Percentiles rank a stretch among this genome's conserved stretches.
These are phyloP conservation scores for Odontomachus brunneus DNA, from an alignment of 1,140 invertebrate species.

Conservation along the genomic window DNA sequence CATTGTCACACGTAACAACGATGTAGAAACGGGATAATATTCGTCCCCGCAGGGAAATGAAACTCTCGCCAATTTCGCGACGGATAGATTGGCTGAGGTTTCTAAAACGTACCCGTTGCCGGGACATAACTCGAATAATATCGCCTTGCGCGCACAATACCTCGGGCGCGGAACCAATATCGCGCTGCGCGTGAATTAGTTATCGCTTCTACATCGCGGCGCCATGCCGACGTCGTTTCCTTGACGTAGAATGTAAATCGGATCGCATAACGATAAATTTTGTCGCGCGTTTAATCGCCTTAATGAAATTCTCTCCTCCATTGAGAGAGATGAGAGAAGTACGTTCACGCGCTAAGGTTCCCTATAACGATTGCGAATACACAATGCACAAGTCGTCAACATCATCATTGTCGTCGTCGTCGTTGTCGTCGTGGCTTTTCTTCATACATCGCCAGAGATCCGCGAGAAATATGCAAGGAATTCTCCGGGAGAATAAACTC, in stretches of 20 bases:
- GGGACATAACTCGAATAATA: slow-evolving; percentile 32
- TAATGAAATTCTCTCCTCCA: slow-evolving; percentile 19
- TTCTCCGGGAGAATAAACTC: not conserved
- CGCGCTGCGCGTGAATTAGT: not conserved
- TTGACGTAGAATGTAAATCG: slow-evolving; percentile 3
- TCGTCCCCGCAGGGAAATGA: not conserved
- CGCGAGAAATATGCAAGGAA: not conserved
- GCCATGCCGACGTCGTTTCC: not conserved
- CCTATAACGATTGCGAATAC: not conserved
- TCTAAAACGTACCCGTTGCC: slow-evolving; percentile 23
- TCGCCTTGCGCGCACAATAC: slow-evolving; percentile 15
- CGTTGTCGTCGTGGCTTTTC: not conserved
- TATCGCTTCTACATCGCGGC: slow-evolving; percentile 1
- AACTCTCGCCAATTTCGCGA: slow-evolving; percentile 37
- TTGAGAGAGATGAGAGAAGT: not conserved
- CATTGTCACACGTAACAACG: not conserved
- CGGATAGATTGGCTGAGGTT: slow-evolving; percentile 45
- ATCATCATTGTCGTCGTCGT: not conserved
- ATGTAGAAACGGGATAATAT: slow-evolving; percentile 23
- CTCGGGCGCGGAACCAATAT: slow-evolving; percentile 1
- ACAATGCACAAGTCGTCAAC: not conserved
- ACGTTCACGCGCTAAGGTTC: not conserved
- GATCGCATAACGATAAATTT: slow-evolving; percentile 16
- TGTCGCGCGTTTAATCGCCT: slow-evolving; percentile 6
- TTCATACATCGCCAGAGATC: not conserved